Evolutionary conservation across 2,888 invertebrate species (phyloP).

Genomic region (Callinectes sapidus): DNA sequence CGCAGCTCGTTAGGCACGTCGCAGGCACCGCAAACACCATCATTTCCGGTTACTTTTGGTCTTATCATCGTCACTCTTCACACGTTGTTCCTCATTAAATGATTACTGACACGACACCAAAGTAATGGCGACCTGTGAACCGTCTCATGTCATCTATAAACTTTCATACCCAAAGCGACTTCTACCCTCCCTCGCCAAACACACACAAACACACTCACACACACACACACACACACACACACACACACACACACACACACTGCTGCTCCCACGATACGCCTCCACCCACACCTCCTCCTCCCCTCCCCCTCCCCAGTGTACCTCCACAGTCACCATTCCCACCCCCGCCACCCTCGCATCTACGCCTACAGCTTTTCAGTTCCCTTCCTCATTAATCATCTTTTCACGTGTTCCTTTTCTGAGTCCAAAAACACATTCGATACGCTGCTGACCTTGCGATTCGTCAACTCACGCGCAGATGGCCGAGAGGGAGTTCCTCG

Average conservation of each 20-base stretch:
- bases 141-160: not conserved
- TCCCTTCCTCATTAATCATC: slow-evolving; percentile 58
- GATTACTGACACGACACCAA: not conserved
- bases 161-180: not conserved
- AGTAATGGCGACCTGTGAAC: not conserved
- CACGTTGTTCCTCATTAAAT: slow-evolving; percentile 3
- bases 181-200: not conserved
- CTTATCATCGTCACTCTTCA: not conserved
- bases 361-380: slow-evolving; percentile 17
- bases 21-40: not conserved
- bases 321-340: not conserved
- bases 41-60: not conserved
- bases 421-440: slow-evolving; percentile 52
- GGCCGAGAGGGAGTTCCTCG: slow-evolving; percentile 14
- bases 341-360: slow-evolving; percentile 4
- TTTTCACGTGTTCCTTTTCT: slow-evolving; percentile 52
- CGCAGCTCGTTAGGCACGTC: not conserved
- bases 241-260: not conserved
- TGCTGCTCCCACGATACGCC: not conserved
- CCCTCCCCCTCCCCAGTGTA: too few relatives aligned
- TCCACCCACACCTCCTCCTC: slow-evolving; percentile 12
- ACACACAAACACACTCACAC: slow-evolving; percentile 30
- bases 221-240: too few relatives aligned
- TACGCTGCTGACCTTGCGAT: slow-evolving; percentile 45
- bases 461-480: slow-evolving; percentile 46